Evolutionary conservation across 37 sponge, comb jelly and placozoan genomes (phyloP), one percentile per base, ranked within the genome.

Genomic region (Agelas oroides): DNA sequence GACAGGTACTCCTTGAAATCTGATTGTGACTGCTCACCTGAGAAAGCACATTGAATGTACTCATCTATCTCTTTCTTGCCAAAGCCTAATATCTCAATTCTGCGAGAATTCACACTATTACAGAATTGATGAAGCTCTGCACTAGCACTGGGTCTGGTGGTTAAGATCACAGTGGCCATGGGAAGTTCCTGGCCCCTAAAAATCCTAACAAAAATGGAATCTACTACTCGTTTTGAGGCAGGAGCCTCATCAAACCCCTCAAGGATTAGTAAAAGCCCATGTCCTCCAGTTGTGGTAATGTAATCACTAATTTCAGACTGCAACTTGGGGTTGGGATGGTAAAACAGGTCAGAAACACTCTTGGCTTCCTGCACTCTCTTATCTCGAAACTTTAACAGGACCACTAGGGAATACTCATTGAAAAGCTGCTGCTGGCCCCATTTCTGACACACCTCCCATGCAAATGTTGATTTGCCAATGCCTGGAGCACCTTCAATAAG

Each of bases 401-500:
- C 31, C 13, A 83, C 54, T 30, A 72, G 24, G 0, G 60, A 27
- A 36, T 64, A 83, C 28, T 72, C 14, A 39, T 40, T 53, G 53
- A 61, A 27, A 23, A 54, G 27, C 15, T 16, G 23, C 28, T 5
- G 12, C 3, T 32, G 3, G 2, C 61, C 36, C 73, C 75, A 73
- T n/a, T n/a, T n/a, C n/a, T n/a, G n/a, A n/a, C n/a, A n/a, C n/a
- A n/a, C n/a, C n/a, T n/a, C n/a, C n/a, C 73, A 61, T 20, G 64
- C 61, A 23, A 72, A 73, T 21, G 74, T 73, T 65, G 53, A 62
- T 65, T 83, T 83, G 3, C 84, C 84, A 0, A 83, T 41, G 1
- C 84, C 84, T 27, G 84, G 84, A 17, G 84, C 74, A 16, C 86
- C 86, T 23, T 77, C 52, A 12, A 85, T n/a, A n/a, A n/a, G n/a